Evolutionary conservation across 1,140 invertebrate genomes (phyloP), one percentile per base, ranked within the genome.

Genomic region (Lordiphosa mommai): DNA sequence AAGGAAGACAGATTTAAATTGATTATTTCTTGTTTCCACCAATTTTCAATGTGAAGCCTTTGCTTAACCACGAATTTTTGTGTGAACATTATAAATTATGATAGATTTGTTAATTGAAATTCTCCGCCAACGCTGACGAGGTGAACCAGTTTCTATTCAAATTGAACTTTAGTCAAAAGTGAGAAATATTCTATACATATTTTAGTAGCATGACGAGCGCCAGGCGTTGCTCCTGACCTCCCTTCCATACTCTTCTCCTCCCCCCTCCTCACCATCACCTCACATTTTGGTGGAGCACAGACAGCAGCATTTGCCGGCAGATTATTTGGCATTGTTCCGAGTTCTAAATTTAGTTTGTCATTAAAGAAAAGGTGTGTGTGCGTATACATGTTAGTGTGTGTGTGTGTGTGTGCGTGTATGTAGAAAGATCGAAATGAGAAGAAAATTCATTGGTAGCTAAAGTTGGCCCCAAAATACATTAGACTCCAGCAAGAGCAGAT

Each of bases 321-420:
- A 84, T 82, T 85, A 85, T 84, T 84, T 84, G 77, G 77, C 77
- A 84, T 84, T 84, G 72, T 85, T 84, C 77, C 77, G 77, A 84
- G 77, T 85, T 84, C 77, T 84, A 84, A 72, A 69, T 85, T 72
- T 84, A 84, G 79, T 85, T 84, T 84, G 77, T 84, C 77, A 84
- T 84, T 84, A 84, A 84, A 69, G 56, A 76, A 59, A 79, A 79
- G 63, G 72, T 73, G 72, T 72, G 67, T 52, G 52, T 55, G 63
- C 55, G 55, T 66, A 38, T 44, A 17, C 37, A 53, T 29, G 16
- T 23, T 12, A 46, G 30, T 44, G 32, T 53, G 30, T 48, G 49
- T 33, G 17, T 48, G 51, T 55, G 29, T 41, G 23, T 60, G 13
- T 44, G 29, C 43, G 13, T 49, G 37, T 60, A 29, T 55, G 48